Conservation (phyloP, 2,888 invertebrate genomes). For the Rutpela maculata region DNA sequence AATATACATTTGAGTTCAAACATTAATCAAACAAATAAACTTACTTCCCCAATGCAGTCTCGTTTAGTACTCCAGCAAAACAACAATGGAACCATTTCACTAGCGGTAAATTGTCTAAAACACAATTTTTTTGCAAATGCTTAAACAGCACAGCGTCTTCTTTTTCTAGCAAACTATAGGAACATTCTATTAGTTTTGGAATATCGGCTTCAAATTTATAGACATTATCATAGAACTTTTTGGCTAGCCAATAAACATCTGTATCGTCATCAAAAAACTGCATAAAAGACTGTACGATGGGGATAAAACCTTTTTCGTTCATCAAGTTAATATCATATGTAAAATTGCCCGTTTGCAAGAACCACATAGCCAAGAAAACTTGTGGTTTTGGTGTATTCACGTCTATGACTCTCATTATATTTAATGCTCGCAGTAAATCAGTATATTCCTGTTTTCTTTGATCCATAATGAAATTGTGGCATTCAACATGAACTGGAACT, state of each 20-base stretch:
- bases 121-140: constrained; percentile 81
- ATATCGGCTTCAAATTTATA: constrained; percentile 65
- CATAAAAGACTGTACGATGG: constrained; percentile 81
- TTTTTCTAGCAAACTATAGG: constrained; percentile 82
- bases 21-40: constrained; percentile 46
- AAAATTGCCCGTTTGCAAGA: constrained; percentile 84
- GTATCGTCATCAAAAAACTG: constrained; percentile 84
- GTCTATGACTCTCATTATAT: constrained; percentile 81
- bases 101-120: constrained; percentile 81
- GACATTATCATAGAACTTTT: constrained; percentile 84
- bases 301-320: constrained; percentile 69
- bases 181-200: constrained; percentile 80
- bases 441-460: constrained; percentile 86
- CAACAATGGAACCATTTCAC: constrained; percentile 88
- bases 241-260: constrained; percentile 90
- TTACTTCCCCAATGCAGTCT: constrained; percentile 86
- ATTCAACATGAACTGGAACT: constrained; percentile 85
- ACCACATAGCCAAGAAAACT: constrained; percentile 87
- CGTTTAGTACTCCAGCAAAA: constrained; percentile 88
- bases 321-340: constrained; percentile 65
- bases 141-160: constrained; percentile 85
- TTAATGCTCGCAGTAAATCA: constrained; percentile 83
- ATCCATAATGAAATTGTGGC: constrained; percentile 84
- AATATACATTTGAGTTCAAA: constrained; percentile 4
- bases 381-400: constrained; percentile 80